These are phyloP conservation scores for Hemiscyllium ocellatum DNA, from an alignment of 2,113 vertebrate species.

Conservation along the genomic window DNA sequence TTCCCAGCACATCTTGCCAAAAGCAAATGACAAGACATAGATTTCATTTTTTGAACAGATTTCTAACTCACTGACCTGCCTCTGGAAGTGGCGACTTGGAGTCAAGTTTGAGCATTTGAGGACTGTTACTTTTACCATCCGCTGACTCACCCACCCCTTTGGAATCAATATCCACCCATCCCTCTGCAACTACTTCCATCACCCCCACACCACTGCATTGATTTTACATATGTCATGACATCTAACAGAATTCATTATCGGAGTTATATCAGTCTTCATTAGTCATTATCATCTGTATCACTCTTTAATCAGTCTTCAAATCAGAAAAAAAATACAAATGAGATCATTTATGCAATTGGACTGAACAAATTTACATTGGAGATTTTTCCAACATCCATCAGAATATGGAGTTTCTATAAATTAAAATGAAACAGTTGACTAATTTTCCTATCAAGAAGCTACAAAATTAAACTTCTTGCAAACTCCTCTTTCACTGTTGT, in stretches of 20 bases:
- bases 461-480: not conserved
- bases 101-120: no score
- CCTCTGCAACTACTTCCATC: no score
- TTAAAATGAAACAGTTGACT: not conserved
- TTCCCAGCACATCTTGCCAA: not conserved
- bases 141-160: no score
- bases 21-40: not conserved
- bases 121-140: no score
- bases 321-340: not conserved
- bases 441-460: not conserved
- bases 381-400: not conserved
- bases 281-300: no score
- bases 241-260: not conserved
- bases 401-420: not conserved
- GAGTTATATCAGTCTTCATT: not conserved
- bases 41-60: not conserved
- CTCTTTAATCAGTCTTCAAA: not conserved
- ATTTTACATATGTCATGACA: not conserved
- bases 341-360: not conserved
- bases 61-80: not conserved
- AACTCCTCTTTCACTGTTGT: not conserved
- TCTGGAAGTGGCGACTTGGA: not conserved
- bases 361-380: not conserved
- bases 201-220: no score
- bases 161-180: no score